Percentiles rank a stretch among this genome's conserved stretches.
Evolutionary conservation across 37 sponge, comb jelly and placozoan genomes (phyloP).

Genomic region (Aplysina aerophoba): DNA sequence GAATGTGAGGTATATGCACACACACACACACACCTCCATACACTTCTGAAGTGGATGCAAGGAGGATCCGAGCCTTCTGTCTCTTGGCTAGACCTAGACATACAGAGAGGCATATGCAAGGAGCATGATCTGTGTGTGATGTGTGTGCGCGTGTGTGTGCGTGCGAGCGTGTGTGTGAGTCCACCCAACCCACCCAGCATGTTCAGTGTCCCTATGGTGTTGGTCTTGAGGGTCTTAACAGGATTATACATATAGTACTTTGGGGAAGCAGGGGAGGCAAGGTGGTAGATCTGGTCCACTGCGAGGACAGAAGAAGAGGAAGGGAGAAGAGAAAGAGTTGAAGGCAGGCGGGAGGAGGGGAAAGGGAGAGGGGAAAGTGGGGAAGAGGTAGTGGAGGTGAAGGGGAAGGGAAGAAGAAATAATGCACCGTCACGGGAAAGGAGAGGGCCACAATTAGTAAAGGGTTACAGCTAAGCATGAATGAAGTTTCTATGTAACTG

Average conservation of each 20-base stretch:
- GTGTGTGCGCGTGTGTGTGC: background rate
- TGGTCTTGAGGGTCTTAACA: slow-evolving; percentile 85
- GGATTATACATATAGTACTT: slow-evolving; percentile 96
- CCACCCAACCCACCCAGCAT: slow-evolving; percentile 64
- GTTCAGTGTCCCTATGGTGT: slow-evolving; percentile 91
- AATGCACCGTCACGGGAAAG: too few species aligned
- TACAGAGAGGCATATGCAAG: too few species aligned
- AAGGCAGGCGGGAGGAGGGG: too few species aligned
- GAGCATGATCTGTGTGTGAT: background rate
- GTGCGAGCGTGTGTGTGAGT: too few species aligned
- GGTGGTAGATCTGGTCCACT: slow-evolving; percentile 96
- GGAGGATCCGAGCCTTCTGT: slow-evolving; percentile 74
- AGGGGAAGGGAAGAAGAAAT: too few species aligned
- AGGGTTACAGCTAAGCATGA: too few species aligned
- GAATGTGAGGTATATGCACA: slow-evolving; percentile 16
- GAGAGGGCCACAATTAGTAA: too few species aligned
- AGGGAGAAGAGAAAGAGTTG: background rate
- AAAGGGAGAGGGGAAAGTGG: too few species aligned
- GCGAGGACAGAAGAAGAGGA: background rate
- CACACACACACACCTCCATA: slow-evolving; percentile 82
- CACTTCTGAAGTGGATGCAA: slow-evolving; percentile 95
- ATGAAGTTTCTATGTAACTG: background rate
- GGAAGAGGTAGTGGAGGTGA: too few species aligned
- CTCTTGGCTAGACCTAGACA: slow-evolving; percentile 83
- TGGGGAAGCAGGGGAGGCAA: slow-evolving; percentile 98